A percentile compares a stretch with the other conserved stretches of the same genome.
phyloP scores from a whole-genome alignment of 2,797 vertebrate species.

The Sphaeramia orbicularis region DNA sequence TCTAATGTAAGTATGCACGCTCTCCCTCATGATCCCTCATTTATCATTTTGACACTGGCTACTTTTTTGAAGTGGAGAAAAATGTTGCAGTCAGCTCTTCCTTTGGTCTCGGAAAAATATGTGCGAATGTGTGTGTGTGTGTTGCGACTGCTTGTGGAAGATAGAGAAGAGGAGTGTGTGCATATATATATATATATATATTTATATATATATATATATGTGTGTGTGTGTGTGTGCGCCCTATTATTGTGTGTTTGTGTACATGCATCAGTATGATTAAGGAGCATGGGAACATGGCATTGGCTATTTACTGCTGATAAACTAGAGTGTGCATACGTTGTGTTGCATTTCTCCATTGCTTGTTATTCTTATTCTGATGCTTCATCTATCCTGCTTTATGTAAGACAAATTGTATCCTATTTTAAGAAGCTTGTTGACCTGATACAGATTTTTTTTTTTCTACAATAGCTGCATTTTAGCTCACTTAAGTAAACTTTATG shows the following conservation, averaged over 20 bases:
- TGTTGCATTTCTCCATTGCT: slow-evolving; percentile 54
- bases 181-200: too few relatives aligned
- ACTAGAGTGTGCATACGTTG: slow-evolving; percentile 63
- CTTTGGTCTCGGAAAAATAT: slow-evolving; percentile 75
- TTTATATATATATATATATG: too few relatives aligned
- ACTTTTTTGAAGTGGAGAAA: slow-evolving; percentile 88
- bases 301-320: slow-evolving; percentile 78
- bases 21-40: slow-evolving; percentile 82
- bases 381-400: slow-evolving; percentile 70
- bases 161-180: slow-evolving; percentile 51
- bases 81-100: slow-evolving; percentile 88
- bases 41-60: slow-evolving; percentile 88
- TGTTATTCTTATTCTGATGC: slow-evolving; percentile 68
- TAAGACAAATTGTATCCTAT: slow-evolving; percentile 71
- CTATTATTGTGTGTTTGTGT: slow-evolving; percentile 51
- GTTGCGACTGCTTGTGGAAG: slow-evolving; percentile 46
- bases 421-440: slow-evolving; percentile 71
- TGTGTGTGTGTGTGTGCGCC: not conserved
- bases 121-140: slow-evolving; percentile 64
- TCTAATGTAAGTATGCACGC: slow-evolving; percentile 81
- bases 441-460: slow-evolving; percentile 18
- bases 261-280: slow-evolving; percentile 78
- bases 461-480: slow-evolving; percentile 32
- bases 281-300: slow-evolving; percentile 71
- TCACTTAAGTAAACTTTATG: slow-evolving; percentile 36